Conservation (phyloP, 2,113 vertebrate species). For the Phoxinus phoxinus region DNA sequence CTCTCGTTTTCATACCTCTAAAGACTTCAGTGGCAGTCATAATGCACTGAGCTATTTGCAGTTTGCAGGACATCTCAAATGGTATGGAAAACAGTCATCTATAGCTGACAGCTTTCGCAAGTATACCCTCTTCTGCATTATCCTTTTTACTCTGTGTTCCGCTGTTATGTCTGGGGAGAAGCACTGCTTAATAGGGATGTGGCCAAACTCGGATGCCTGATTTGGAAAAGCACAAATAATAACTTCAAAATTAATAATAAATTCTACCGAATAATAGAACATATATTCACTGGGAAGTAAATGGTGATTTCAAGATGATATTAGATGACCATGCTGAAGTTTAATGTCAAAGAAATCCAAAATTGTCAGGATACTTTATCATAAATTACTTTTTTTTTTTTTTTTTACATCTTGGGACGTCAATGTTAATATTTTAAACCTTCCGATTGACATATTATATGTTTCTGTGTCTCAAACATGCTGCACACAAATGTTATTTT, state of each 20-base stretch:
- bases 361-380: neutral
- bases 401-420: neutral
- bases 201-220: too few relatives aligned
- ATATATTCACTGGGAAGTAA: neutral
- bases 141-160: constrained; percentile 6
- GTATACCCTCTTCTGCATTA: constrained; percentile 4
- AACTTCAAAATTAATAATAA: neutral
- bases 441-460: neutral
- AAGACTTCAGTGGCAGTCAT: constrained; percentile 18
- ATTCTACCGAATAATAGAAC: neutral
- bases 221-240: neutral
- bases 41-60: constrained; percentile 34
- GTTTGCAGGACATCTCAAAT: constrained; percentile 40
- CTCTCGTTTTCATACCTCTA: constrained; percentile 47
- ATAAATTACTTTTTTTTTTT: neutral
- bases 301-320: neutral
- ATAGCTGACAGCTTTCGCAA: constrained; percentile 29
- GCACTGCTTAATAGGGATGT: too few relatives aligned
- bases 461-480: neutral
- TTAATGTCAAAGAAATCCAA: neutral
- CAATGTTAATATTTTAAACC: neutral
- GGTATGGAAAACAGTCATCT: constrained; percentile 37
- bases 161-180: neutral
- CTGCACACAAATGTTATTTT: neutral
- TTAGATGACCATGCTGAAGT: neutral